Conservation (phyloP, 1,140 invertebrate genomes). For the Pachyrhynchus sulphureomaculatus region DNA sequence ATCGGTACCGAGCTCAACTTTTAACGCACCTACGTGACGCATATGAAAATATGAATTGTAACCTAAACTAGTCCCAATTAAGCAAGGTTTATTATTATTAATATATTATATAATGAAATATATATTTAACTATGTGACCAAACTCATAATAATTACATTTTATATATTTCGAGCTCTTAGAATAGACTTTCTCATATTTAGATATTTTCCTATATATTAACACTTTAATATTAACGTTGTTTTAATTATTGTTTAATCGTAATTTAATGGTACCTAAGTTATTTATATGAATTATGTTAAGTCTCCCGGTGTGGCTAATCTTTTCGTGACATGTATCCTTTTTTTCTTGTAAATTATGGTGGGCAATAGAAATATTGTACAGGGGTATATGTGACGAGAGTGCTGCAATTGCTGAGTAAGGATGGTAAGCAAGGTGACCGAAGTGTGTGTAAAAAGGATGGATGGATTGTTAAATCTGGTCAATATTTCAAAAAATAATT, state of each 20-base stretch:
- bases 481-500: too few species aligned
- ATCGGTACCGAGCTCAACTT: constrained; percentile 43
- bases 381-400: constrained; percentile 22
- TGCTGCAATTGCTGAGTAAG: neutral
- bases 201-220: constrained; percentile 47
- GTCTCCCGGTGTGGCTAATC: constrained; percentile 38
- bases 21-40: constrained; percentile 46
- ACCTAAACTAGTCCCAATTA: constrained; percentile 48
- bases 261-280: constrained; percentile 38
- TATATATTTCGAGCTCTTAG: constrained; percentile 41
- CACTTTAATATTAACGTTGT: constrained; percentile 44
- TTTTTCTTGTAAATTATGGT: constrained; percentile 14
- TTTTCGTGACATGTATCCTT: constrained; percentile 38
- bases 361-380: constrained; percentile 13
- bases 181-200: constrained; percentile 41
- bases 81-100: constrained; percentile 44
- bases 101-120: constrained; percentile 35
- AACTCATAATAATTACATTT: constrained; percentile 43
- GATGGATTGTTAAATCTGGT: too few species aligned
- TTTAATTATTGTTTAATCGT: constrained; percentile 45
- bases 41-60: constrained; percentile 41
- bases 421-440: neutral
- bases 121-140: constrained; percentile 43
- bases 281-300: constrained; percentile 27
- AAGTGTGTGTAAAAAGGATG: neutral